Evolutionary conservation across 2,113 vertebrate species (phyloP).

Genomic region (Mesembrinibis cayennensis): DNA sequence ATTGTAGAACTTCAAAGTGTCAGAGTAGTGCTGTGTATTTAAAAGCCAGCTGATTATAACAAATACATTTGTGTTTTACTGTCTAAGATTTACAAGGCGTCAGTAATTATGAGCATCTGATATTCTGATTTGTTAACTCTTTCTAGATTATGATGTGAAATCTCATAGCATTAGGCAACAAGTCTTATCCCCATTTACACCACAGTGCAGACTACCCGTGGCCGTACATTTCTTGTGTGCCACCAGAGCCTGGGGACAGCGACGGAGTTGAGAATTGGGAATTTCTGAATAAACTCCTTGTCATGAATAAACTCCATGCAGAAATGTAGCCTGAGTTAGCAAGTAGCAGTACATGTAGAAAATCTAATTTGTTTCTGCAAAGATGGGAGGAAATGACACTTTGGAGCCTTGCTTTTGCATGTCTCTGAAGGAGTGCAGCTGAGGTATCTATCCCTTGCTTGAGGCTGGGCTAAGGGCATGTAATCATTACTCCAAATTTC

Average conservation of each 20-base stretch:
- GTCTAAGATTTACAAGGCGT: not conserved
- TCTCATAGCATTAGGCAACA: not conserved
- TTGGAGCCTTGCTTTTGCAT: not conserved
- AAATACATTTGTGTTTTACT: not conserved
- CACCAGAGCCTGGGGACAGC: not conserved
- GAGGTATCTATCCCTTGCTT: not conserved
- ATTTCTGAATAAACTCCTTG: not conserved
- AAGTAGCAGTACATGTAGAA: not conserved
- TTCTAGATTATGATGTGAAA: not conserved
- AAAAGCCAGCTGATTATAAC: not conserved
- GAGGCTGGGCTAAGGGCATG: not conserved
- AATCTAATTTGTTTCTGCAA: not conserved
- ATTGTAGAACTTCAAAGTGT: not conserved
- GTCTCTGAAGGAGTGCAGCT: not conserved
- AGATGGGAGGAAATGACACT: not conserved
- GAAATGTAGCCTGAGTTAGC: not conserved
- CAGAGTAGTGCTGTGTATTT: not conserved
- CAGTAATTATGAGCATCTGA: not conserved
- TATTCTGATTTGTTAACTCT: not conserved
- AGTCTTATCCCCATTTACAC: not conserved
- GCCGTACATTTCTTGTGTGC: not conserved
- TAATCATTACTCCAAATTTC: not conserved
- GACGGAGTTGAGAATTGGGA: fast-evolving
- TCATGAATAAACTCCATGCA: not conserved
- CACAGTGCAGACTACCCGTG: not conserved